Conservation (phyloP, 53 echinoderm and acorn worm species). For the Paelopatides confundens region DNA sequence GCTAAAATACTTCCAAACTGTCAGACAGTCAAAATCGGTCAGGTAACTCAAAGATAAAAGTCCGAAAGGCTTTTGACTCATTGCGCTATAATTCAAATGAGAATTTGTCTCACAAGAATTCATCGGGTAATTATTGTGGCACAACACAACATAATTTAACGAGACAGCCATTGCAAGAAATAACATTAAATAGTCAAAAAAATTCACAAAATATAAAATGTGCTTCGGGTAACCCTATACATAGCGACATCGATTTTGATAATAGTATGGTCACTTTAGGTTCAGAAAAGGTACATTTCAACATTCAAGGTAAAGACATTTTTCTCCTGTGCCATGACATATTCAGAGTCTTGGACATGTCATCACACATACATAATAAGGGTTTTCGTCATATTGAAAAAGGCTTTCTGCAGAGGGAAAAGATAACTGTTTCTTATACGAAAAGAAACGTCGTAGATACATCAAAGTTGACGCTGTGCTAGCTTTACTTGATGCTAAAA, state of each 20-base stretch:
- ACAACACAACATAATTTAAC: too few species aligned
- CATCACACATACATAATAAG: neutral
- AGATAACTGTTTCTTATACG: constrained; percentile 14
- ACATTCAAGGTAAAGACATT: constrained; percentile 4
- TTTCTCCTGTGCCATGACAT: constrained; percentile 7
- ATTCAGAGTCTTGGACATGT: neutral
- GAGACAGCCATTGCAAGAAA: too few species aligned
- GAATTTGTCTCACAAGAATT: too few species aligned
- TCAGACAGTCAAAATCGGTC: too few species aligned
- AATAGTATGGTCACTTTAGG: neutral
- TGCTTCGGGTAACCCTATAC: too few species aligned
- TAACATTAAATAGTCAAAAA: too few species aligned
- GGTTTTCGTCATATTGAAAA: neutral
- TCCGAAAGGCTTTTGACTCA: too few species aligned
- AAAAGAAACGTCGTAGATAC: neutral
- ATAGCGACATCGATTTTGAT: constrained; percentile 5
- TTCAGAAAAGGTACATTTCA: neutral
- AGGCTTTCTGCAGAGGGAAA: neutral
- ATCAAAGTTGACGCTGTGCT: neutral
- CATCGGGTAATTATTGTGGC: too few species aligned
- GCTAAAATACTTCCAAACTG: too few species aligned
- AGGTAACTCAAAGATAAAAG: too few species aligned
- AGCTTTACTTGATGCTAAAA: neutral
- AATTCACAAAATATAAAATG: too few species aligned
- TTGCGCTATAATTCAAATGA: too few species aligned